phyloP scores from a whole-genome alignment of 2,113 vertebrate species.

The Oreochromis niloticus region DNA sequence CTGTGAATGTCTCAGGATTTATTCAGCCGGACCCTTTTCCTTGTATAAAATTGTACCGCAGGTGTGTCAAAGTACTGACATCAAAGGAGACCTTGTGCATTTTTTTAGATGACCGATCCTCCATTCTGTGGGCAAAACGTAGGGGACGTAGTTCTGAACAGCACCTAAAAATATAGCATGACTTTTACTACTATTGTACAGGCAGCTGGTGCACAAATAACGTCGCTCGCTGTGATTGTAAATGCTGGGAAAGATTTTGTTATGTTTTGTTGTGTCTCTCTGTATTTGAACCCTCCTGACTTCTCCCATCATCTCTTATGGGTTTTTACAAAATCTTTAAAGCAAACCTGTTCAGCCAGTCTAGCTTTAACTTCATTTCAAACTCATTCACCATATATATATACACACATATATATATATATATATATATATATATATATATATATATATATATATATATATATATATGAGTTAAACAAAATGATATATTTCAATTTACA shows the following conservation, averaged over 20 bases:
- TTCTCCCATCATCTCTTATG: neutral
- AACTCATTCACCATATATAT: neutral
- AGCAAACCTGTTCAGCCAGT: neutral
- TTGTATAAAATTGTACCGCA: neutral
- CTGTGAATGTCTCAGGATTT: neutral
- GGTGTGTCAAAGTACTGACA: neutral
- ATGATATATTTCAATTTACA: neutral
- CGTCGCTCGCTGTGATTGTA: neutral
- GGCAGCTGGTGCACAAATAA: neutral
- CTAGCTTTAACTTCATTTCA: neutral
- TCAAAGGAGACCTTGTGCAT: neutral
- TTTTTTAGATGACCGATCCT: neutral
- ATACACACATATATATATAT: too few species aligned
- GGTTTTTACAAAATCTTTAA: neutral
- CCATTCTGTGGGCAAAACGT: neutral
- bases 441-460: fast-evolving
- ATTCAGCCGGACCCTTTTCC: neutral
- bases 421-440: neutral
- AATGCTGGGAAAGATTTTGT: neutral
- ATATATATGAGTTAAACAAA: neutral
- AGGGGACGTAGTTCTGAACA: neutral
- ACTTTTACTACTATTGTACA: neutral
- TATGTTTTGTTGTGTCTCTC: neutral
- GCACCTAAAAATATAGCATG: neutral
- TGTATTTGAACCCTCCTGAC: neutral